phyloP scores from a whole-genome alignment of 2,888 invertebrate genomes.

The Thelaira solivaga region DNA sequence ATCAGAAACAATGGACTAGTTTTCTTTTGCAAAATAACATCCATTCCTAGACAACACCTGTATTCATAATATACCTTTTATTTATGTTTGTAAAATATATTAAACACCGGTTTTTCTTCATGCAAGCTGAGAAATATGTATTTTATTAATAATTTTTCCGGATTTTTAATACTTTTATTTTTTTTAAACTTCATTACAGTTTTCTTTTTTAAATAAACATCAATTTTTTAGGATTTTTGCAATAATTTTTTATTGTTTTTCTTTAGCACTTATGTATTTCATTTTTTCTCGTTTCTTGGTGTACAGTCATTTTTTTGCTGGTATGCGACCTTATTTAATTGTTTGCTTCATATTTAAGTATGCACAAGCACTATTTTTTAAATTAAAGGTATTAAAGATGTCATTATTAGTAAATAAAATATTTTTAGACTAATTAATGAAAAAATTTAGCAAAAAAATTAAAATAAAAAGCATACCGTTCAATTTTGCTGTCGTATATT shows the following conservation, averaged over 20 bases:
- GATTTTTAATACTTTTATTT: not conserved
- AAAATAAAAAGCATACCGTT: slow-evolving; percentile 46
- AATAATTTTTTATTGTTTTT: slow-evolving; percentile 53
- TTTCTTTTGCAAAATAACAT: too few relatives aligned
- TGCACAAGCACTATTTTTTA: not conserved
- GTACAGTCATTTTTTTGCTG: slow-evolving; percentile 64
- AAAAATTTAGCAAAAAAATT: not conserved
- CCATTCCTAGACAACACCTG: too few relatives aligned
- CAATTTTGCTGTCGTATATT: slow-evolving; percentile 49
- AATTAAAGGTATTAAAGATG: not conserved
- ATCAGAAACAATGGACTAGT: too few relatives aligned
- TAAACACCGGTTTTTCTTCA: not conserved
- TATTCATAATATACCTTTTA: too few relatives aligned
- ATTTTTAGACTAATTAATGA: not conserved
- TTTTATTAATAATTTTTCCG: too few relatives aligned
- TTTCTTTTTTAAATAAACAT: slow-evolving; percentile 29
- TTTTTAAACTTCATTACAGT: not conserved
- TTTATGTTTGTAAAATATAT: not conserved
- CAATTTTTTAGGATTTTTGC: slow-evolving; percentile 56
- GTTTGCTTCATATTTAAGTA: not conserved
- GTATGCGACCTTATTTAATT: slow-evolving; percentile 63
- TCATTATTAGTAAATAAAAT: not conserved
- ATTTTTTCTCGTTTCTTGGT: slow-evolving; percentile 55
- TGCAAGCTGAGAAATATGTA: not conserved
- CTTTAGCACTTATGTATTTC: slow-evolving; percentile 52